Base-by-base conservation (phyloP, 2,797 vertebrate species). In the Myotis pilosus region DNA sequence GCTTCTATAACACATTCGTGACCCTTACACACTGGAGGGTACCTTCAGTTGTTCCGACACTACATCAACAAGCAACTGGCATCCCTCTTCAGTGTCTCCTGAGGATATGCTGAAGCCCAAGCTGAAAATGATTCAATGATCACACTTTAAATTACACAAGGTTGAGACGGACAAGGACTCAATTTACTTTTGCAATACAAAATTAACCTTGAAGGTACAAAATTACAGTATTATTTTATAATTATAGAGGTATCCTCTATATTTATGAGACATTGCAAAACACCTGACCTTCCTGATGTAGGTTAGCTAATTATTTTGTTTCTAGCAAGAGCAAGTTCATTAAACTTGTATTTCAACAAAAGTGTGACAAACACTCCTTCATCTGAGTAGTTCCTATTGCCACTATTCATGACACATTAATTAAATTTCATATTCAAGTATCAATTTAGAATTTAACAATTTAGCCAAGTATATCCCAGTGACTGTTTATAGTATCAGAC, bases 151-250 rank as follows among this genome's bases (percentile, higher is more conserved):
- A 95, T 96, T 91, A 85, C 3, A 66, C n/a, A 80, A 94, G 83
- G 62, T 19, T 87, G 80, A 96, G 76, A 78, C 4, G 49, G 33
- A 64, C 68, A 89, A 94, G 75, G 79, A 79, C 85, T 94, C 88
- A 25, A 93, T 96, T 95, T 96, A 93, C 75, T 92, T 89, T 89
- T 47, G 25, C 88, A 92, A 96, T 94, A 83, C 44, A 89, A 96
- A 97, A 97, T 96, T 96, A 96, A 96, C 93, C 93, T 97, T 93
- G 93, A 88, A 90, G 86, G 82, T 96, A 13, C 60, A 89, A 97
- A 96, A 96, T 89, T 89, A 91, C 36, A 64, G 85, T 62, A 94
- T 92, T 96, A 92, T 89, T 90, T 96, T 94, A 93, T 94, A 96
- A 96, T 97, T 93, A 96, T 69, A 87, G 53, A 76, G 71, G 75